Conservation (phyloP, 1,140 invertebrate species). For the Dinothrombium tinctorium region DNA sequence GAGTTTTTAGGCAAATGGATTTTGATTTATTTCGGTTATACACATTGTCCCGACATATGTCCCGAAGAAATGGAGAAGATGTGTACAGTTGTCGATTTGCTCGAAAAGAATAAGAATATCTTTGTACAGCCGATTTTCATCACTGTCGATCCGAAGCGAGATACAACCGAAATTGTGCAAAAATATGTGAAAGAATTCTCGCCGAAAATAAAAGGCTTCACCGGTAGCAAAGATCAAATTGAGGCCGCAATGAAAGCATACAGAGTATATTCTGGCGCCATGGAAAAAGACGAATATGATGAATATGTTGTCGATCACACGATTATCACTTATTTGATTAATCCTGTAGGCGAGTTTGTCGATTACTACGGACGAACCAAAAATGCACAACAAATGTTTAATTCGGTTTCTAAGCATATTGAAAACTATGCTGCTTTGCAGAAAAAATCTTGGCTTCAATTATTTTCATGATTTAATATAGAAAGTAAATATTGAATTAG, state of each 20-base stretch:
- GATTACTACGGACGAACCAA: conserved; percentile 92
- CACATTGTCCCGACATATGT: conserved; percentile 93
- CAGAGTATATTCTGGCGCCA: conserved; percentile 83
- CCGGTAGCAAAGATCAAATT: conserved; percentile 67
- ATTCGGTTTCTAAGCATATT: neutral
- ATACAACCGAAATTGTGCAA: conserved; percentile 53
- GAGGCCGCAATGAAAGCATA: conserved; percentile 66
- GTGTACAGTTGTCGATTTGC: conserved; percentile 20
- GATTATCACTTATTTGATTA: conserved; percentile 88
- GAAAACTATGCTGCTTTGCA: too few species aligned
- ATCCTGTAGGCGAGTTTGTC: conserved; percentile 85
- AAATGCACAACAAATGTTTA: conserved; percentile 29
- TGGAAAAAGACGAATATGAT: conserved; percentile 67
- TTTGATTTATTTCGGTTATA: too few species aligned
- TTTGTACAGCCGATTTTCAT: conserved; percentile 77
- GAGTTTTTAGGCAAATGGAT: too few species aligned
- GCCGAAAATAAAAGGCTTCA: conserved; percentile 68
- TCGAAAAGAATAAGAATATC: conserved; percentile 22
- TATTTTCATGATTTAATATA: too few species aligned
- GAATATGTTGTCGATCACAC: conserved; percentile 97
- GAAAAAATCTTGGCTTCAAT: too few species aligned
- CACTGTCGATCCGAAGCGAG: conserved; percentile 86
- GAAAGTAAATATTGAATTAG: too few species aligned
- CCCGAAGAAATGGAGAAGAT: conserved; percentile 98
- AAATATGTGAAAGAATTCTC: conserved; percentile 89